Percentiles rank a stretch among this genome's conserved stretches.
phyloP scores from a whole-genome alignment of 2,888 invertebrate genomes.

The Thereva unica region DNA sequence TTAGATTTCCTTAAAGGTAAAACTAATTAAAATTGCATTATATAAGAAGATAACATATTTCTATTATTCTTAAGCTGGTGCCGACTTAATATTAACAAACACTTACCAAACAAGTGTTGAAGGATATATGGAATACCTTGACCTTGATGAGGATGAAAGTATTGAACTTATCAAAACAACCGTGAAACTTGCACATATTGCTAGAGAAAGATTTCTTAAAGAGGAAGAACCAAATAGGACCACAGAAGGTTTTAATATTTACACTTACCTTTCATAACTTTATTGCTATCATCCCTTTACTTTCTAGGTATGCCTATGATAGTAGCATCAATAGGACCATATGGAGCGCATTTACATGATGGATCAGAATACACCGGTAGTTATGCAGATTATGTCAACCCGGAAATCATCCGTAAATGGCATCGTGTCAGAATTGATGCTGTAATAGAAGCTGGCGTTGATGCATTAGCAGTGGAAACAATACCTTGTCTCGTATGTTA shows the following conservation, averaged over 20 bases:
- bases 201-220: conserved; percentile 66
- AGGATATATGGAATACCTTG: conserved; percentile 75
- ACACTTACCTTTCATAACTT: too few relatives aligned
- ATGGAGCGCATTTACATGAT: conserved; percentile 87
- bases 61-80: conserved; percentile 69
- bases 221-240: conserved; percentile 59
- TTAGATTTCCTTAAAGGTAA: conserved; percentile 78
- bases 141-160: conserved; percentile 69
- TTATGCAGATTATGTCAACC: conserved; percentile 70
- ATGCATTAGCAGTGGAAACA: conserved; percentile 88
- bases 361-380: conserved; percentile 92
- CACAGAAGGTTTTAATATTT: too few relatives aligned
- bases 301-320: conserved; percentile 64
- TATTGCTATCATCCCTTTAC: background rate
- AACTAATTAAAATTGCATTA: conserved; percentile 30
- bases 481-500: conserved; percentile 74
- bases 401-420: conserved; percentile 76
- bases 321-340: conserved; percentile 90
- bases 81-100: conserved; percentile 84
- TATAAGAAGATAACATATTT: background rate
- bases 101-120: conserved; percentile 86
- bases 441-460: conserved; percentile 78
- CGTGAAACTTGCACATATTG: conserved; percentile 74
- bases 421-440: conserved; percentile 81
- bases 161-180: conserved; percentile 73